Evolutionary conservation across 2,113 vertebrate genomes (phyloP), one percentile per base, ranked within the genome.

Genomic region (Enhydra lutris): DNA sequence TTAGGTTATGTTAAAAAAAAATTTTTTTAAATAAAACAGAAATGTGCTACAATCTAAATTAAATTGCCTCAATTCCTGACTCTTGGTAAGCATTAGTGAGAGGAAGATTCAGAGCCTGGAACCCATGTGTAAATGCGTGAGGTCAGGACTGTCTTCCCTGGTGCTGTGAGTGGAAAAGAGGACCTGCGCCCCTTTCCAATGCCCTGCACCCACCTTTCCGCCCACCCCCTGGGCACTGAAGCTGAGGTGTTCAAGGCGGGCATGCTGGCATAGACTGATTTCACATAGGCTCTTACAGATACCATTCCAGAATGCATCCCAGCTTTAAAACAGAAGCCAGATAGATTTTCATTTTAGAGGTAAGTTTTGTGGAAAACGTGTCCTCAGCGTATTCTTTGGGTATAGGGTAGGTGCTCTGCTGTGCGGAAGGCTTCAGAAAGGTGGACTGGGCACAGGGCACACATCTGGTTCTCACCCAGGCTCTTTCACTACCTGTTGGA

Each of bases 241-340:
- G 36, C 36, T 15, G 3, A 7, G 4, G 21, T 79, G 26, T 36
- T 5, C 20, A 69, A 94, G 31, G 24, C 15, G 78, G 85, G 69
- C 52, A 15, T 36, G 26, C 0, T 34, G 61, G 20, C 39, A 76
- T 47, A 89, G 50, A 76, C 4, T 91, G 36, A 42, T 7, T 71
- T 82, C 65, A 36, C 24, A 20, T 3, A 69, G 61, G 7, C 50
- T 71, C 73, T 85, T 39, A 74, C 20, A 86, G 50, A 63, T 76
- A 14, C 36, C 47, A 52, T 81, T 96, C 82, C 11, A 59, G 31
- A 18, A 67, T 21, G 3, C 52, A 80, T 93, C 92, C 42, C 95
- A 89, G 39, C 61, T 97, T 95, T 93, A 93, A 89, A 97, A 61
- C 67, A 71, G 82, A 85, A 89, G 50, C 65, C 47, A 89, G 50